A percentile compares a stretch with the other conserved stretches of the same genome.
Evolutionary conservation across 2,113 vertebrate genomes (phyloP).

Genomic region (Danionella cerebrum): DNA sequence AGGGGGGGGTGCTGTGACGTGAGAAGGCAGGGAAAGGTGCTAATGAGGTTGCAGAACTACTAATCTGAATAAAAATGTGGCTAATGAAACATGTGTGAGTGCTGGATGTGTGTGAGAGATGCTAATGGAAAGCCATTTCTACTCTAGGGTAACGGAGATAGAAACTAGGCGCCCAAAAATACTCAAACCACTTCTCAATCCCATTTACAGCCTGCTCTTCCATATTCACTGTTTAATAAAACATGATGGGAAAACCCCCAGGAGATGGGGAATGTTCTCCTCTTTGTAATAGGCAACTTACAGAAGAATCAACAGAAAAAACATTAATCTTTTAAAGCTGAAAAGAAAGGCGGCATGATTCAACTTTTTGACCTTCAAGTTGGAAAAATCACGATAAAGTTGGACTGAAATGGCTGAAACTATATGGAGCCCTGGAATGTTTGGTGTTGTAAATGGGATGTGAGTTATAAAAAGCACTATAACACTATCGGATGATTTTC

Average conservation of each 20-base stretch:
- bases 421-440: too few species aligned
- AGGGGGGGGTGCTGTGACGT: background rate
- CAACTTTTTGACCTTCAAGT: too few species aligned
- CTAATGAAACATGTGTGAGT: slow-evolving; percentile 52
- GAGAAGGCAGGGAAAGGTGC: slow-evolving; percentile 43
- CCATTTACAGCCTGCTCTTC: background rate
- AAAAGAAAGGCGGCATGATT: too few species aligned
- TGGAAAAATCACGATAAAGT: too few species aligned
- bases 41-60: slow-evolving; percentile 63
- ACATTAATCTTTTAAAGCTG: background rate
- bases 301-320: background rate
- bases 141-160: slow-evolving; percentile 21
- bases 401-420: too few species aligned
- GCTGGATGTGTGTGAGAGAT: slow-evolving; percentile 11
- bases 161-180: background rate
- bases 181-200: background rate
- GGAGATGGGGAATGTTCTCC: background rate
- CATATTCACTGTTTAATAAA: slow-evolving; percentile 18
- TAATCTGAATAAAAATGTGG: slow-evolving; percentile 58
- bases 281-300: background rate
- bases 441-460: background rate
- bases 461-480: background rate
- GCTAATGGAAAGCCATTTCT: slow-evolving; percentile 11
- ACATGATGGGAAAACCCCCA: slow-evolving; percentile 4
- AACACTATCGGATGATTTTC: background rate